Evolutionary conservation across 2,888 invertebrate species (phyloP).

Genomic region (Brenthis hecate): DNA sequence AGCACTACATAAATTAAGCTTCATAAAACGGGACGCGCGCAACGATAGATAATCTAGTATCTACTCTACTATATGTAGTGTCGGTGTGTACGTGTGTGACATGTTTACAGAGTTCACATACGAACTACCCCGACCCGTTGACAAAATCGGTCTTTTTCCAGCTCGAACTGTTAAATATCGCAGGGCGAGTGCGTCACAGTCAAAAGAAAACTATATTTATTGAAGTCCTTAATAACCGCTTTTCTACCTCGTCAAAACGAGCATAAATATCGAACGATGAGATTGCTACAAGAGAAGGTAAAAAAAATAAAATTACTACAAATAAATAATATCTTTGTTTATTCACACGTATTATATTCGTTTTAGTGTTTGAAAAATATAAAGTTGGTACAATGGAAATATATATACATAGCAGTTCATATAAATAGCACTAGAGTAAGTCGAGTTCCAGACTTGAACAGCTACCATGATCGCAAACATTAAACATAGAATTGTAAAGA

Average conservation of each 20-base stretch:
- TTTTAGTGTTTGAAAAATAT: slow-evolving; percentile 43
- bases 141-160: no score
- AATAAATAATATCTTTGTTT: slow-evolving; percentile 36
- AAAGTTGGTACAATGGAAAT: slow-evolving; percentile 40
- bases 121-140: no score
- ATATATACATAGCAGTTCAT: slow-evolving; percentile 39
- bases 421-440: slow-evolving; percentile 30
- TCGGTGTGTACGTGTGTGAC: no score
- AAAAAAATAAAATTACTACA: slow-evolving; percentile 16
- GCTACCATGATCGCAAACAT: slow-evolving; percentile 20
- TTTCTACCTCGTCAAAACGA: no score
- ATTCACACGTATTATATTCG: slow-evolving; percentile 44
- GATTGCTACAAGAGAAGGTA: neutral
- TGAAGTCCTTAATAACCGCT: no score
- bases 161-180: no score
- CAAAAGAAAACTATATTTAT: no score
- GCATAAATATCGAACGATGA: neutral
- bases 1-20: no score
- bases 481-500: slow-evolving; percentile 53
- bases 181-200: no score
- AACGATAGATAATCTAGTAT: no score
- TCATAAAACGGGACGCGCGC: no score
- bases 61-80: no score
- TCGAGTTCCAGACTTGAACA: slow-evolving; percentile 12
- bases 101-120: neutral